These are phyloP conservation scores for Cryptocephalus moraei DNA, from an alignment of 2,888 invertebrate genomes.

Conservation along the genomic window DNA sequence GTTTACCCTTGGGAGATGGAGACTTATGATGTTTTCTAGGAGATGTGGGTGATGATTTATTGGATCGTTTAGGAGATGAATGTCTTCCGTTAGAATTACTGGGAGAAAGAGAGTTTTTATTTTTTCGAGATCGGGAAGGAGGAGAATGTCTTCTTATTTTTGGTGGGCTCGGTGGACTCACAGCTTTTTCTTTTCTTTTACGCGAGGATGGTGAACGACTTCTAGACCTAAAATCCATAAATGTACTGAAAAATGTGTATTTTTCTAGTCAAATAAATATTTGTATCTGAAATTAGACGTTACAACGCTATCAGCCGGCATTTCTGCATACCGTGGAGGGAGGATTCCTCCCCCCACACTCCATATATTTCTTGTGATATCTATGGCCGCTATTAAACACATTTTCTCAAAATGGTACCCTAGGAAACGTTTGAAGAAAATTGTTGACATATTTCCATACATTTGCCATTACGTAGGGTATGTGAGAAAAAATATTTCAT, in stretches of 20 bases:
- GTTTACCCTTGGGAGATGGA: constrained; percentile 29
- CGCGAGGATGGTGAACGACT: constrained; percentile 35
- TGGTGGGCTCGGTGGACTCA: constrained; percentile 35
- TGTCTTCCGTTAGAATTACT: constrained; percentile 31
- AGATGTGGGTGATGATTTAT: constrained; percentile 32
- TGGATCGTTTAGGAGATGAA: constrained; percentile 30
- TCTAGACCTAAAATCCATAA: constrained; percentile 31
- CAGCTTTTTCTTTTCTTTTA: constrained; percentile 30
- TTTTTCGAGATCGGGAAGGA: constrained; percentile 27
- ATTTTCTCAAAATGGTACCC: too few relatives aligned
- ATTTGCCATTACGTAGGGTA: too few relatives aligned
- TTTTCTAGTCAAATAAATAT: background rate
- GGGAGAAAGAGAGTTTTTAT: constrained; percentile 32
- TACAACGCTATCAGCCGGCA: background rate
- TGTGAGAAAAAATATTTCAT: too few relatives aligned
- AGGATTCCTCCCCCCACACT: too few relatives aligned
- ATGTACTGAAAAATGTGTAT: background rate
- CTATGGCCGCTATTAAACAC: too few relatives aligned
- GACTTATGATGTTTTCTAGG: constrained; percentile 28
- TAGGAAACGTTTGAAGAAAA: too few relatives aligned
- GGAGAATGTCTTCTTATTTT: constrained; percentile 35
- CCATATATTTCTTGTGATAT: too few relatives aligned
- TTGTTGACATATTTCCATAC: too few relatives aligned
- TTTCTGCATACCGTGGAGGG: too few relatives aligned
- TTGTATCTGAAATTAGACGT: background rate